Percentiles rank a stretch among this genome's conserved stretches.
phyloP scores from a whole-genome alignment of 1,140 invertebrate genomes.

The Drosophila hydei region DNA sequence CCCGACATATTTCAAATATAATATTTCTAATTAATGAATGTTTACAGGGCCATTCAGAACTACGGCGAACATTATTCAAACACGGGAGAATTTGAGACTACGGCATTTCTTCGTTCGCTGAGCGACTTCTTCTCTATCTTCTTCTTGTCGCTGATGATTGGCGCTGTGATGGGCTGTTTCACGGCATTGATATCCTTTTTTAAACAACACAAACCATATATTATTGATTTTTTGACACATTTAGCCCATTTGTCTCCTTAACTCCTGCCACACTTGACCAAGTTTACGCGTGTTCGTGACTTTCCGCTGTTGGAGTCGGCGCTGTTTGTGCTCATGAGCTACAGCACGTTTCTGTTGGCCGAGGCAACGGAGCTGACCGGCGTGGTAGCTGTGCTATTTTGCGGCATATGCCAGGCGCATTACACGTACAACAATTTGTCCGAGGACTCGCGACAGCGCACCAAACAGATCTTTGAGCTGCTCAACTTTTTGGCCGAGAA shows the following conservation, averaged over 20 bases:
- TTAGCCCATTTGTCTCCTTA: conserved; percentile 53
- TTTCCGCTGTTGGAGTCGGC: conserved; percentile 98
- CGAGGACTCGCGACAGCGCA: conserved; percentile 92
- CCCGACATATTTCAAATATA: no score
- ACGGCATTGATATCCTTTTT: conserved; percentile 91
- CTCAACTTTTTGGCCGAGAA: conserved; percentile 99
- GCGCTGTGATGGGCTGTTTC: conserved; percentile 95
- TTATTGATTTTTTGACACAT: conserved; percentile 38
- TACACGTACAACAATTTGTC: conserved; percentile 99
- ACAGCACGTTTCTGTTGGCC: conserved; percentile 97
- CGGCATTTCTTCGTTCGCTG: conserved; percentile 94
- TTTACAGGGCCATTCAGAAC: conserved; percentile 94
- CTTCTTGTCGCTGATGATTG: conserved; percentile 94
- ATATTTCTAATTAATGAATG: not conserved
- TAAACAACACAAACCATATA: conserved; percentile 16
- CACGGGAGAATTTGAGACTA: conserved; percentile 92
- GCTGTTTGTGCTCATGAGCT: conserved; percentile 98
- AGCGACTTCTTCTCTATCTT: conserved; percentile 97
- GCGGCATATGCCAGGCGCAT: conserved; percentile 99
- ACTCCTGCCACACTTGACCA: conserved; percentile 90
- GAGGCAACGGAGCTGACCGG: conserved; percentile 98
- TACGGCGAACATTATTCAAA: conserved; percentile 92
- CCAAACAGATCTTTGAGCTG: conserved; percentile 97
- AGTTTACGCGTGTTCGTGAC: conserved; percentile 96
- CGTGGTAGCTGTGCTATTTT: conserved; percentile 98